These are phyloP conservation scores for Merodon equestris DNA, from an alignment of 2,888 invertebrate species.

Conservation along the genomic window DNA sequence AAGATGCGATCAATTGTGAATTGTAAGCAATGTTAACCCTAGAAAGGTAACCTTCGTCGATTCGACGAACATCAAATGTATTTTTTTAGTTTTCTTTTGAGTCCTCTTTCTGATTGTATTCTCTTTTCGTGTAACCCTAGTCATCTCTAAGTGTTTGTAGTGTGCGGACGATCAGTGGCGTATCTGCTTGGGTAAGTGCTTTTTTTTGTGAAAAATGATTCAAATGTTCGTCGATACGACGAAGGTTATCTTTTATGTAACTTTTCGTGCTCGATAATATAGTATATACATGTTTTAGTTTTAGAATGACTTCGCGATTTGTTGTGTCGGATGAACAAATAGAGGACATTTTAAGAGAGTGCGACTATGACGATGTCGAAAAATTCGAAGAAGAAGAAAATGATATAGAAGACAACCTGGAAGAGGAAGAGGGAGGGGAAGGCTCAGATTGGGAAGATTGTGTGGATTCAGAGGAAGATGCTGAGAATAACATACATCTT, in stretches of 20 bases:
- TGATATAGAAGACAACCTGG: conserved; percentile 1
- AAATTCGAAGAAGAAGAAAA: conserved; percentile 11
- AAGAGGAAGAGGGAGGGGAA: conserved; percentile 2
- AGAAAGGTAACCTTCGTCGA: no score
- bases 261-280: no score
- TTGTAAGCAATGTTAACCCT: no score
- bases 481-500: conserved; percentile 17
- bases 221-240: no score
- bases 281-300: no score
- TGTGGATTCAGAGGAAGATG: conserved; percentile 11
- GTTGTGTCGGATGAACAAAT: no score
- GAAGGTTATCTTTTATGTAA: no score
- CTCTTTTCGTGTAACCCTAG: not conserved
- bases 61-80: conserved; percentile 3
- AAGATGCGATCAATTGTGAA: no score
- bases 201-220: not conserved
- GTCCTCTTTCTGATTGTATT: no score
- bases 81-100: conserved; percentile 1
- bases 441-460: conserved; percentile 16
- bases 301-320: no score
- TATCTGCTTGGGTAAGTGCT: not conserved
- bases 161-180: no score
- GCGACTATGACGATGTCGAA: conserved; percentile 1
- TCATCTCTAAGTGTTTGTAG: not conserved
- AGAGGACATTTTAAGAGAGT: conserved; percentile 3